Conservation (phyloP, 92 coral and sea anemone genomes). For the Paramuricea clavata region DNA sequence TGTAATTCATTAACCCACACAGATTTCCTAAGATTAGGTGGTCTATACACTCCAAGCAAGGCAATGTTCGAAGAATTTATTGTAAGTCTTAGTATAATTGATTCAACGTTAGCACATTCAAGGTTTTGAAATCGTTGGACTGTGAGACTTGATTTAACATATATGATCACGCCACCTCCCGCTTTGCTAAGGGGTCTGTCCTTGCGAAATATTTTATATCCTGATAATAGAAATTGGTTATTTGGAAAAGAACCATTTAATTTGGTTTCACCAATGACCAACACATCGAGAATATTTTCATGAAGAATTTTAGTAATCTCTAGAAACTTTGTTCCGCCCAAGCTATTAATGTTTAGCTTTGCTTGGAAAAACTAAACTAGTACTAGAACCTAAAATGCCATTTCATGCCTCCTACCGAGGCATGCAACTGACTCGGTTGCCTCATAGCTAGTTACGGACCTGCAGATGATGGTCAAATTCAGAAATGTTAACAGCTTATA, state of each 20-base stretch:
- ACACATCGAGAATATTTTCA: constrained; percentile 28
- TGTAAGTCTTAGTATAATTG: constrained; percentile 16
- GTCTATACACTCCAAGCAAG: constrained; percentile 26
- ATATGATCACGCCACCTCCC: constrained; percentile 24
- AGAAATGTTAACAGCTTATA: too few relatives aligned
- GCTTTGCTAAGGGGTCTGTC: constrained; percentile 19
- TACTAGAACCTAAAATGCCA: too few relatives aligned
- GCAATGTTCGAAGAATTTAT: constrained; percentile 24
- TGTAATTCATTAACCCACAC: constrained; percentile 44
- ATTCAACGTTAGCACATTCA: constrained; percentile 26
- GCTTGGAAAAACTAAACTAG: too few relatives aligned
- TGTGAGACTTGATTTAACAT: constrained; percentile 18
- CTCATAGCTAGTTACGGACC: too few relatives aligned
- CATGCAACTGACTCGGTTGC: too few relatives aligned
- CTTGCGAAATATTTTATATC: not conserved
- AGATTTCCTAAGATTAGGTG: constrained; percentile 32
- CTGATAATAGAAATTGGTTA: not conserved
- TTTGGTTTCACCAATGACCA: constrained; percentile 15
- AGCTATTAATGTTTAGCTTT: constrained; percentile 14
- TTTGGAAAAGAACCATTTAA: too few relatives aligned
- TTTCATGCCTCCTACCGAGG: too few relatives aligned
- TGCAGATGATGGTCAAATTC: too few relatives aligned
- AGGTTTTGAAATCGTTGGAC: constrained; percentile 12
- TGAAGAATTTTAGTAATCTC: constrained; percentile 25
- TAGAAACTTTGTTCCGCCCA: constrained; percentile 31